These are phyloP conservation scores for Drosophila varians DNA, from an alignment of 1,140 invertebrate species.

Conservation along the genomic window DNA sequence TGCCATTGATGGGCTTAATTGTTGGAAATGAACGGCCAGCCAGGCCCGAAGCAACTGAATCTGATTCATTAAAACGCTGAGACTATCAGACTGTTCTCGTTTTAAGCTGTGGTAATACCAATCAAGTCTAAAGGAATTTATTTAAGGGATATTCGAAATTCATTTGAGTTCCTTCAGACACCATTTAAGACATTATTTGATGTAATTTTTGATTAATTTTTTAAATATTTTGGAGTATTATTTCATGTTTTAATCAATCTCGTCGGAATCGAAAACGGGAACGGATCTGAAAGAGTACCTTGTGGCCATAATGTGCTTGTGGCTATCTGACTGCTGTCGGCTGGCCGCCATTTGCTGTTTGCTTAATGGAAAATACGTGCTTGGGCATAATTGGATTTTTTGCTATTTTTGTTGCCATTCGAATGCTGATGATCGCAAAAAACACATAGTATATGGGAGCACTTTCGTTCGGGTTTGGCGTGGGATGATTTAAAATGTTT, in stretches of 20 bases:
- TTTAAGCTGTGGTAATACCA: not conserved
- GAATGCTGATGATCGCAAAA: conserved; percentile 32
- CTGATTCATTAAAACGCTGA: conserved; percentile 43
- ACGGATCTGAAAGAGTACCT: conserved; percentile 29
- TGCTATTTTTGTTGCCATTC: conserved; percentile 51
- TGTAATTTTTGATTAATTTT: too few species aligned
- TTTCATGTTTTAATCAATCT: conserved; percentile 4
- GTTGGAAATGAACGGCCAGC: conserved; percentile 30
- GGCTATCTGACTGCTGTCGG: conserved; percentile 46
- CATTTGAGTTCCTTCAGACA: too few species aligned
- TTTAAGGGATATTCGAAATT: too few species aligned
- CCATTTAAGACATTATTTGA: too few species aligned
- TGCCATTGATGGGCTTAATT: conserved; percentile 65
- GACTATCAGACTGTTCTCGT: conserved; percentile 3
- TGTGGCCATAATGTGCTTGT: conserved; percentile 46
- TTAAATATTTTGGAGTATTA: too few species aligned
- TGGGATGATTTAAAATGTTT: conserved; percentile 54
- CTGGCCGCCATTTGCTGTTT: conserved; percentile 54
- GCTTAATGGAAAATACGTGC: conserved; percentile 76
- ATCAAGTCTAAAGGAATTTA: too few species aligned
- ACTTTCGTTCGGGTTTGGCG: conserved; percentile 23
- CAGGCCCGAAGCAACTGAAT: conserved; percentile 8
- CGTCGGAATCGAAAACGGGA: not conserved
- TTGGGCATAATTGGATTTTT: conserved; percentile 72
- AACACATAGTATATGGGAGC: conserved; percentile 17